Percentiles rank a stretch among this genome's conserved stretches.
phyloP scores from a whole-genome alignment of 2,113 vertebrate genomes.

The Notothenia coriiceps region DNA sequence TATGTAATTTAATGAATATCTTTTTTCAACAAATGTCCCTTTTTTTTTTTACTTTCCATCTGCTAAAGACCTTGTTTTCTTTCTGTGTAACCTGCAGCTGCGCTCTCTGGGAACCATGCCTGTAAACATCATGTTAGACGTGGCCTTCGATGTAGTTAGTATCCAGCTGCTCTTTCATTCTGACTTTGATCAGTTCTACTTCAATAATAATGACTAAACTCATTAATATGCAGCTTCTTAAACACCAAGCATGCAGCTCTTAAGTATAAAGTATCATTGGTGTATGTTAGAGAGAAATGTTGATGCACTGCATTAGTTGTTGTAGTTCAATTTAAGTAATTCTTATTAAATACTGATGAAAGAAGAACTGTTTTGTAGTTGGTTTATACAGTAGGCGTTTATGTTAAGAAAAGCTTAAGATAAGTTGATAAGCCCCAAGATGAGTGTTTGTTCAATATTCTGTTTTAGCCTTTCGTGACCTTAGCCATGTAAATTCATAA shows the following conservation, averaged over 20 bases:
- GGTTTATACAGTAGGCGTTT: not conserved
- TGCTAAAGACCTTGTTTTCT: conserved; percentile 51
- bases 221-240: conserved; percentile 16
- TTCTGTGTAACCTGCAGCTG: conserved; percentile 63
- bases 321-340: not conserved
- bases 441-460: not conserved
- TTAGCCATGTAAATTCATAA: too few relatives aligned
- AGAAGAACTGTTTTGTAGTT: not conserved
- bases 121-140: conserved; percentile 56
- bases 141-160: conserved; percentile 38
- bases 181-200: conserved; percentile 44
- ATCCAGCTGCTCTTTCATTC: conserved; percentile 54
- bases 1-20: conserved; percentile 54
- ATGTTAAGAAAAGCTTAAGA: not conserved
- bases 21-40: conserved; percentile 42
- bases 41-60: conserved; percentile 23
- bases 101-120: conserved; percentile 56
- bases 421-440: not conserved
- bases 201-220: conserved; percentile 34
- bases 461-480: not conserved
- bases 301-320: conserved; percentile 2
- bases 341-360: conserved; percentile 9
- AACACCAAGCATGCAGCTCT: conserved; percentile 27
- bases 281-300: not conserved
- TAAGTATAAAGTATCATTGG: conserved; percentile 2